These are phyloP conservation scores for Lutjanus campechanus DNA, from an alignment of 2,797 vertebrate genomes.

Conservation along the genomic window DNA sequence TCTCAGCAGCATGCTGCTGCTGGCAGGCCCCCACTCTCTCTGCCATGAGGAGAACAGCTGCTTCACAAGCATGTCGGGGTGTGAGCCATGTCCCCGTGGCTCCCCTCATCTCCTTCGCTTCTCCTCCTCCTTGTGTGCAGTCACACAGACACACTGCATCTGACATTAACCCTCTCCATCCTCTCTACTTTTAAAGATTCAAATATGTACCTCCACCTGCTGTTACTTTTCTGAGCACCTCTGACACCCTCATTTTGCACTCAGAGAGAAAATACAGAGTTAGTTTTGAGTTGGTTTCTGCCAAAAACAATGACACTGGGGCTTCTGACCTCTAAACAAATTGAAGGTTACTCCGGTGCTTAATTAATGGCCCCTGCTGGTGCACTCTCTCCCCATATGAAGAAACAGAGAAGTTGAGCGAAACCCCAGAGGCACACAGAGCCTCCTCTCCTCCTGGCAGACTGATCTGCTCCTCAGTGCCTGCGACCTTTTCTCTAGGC, in stretches of 20 bases:
- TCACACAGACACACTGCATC: constrained; percentile 48
- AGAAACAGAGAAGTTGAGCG: constrained; percentile 64
- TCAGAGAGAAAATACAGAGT: constrained; percentile 34
- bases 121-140: constrained; percentile 54
- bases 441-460: constrained; percentile 69
- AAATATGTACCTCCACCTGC: constrained; percentile 4
- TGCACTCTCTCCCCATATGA: constrained; percentile 45
- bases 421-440: constrained; percentile 69
- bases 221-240: constrained; percentile 16
- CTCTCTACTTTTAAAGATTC: constrained; percentile 43
- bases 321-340: constrained; percentile 75
- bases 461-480: constrained; percentile 77
- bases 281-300: constrained; percentile 34
- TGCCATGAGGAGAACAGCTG: constrained; percentile 84
- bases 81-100: constrained; percentile 74
- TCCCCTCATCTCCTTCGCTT: constrained; percentile 62
- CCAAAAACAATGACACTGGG: constrained; percentile 52
- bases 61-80: constrained; percentile 74
- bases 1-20: constrained; percentile 76
- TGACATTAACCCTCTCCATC: constrained; percentile 59
- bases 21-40: constrained; percentile 69
- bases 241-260: constrained; percentile 4
- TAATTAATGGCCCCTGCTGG: constrained; percentile 76
- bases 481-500: constrained; percentile 81
- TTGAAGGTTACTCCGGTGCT: constrained; percentile 71